Evolutionary conservation across 2,113 vertebrate species (phyloP), one percentile per base, ranked within the genome.

Genomic region (Pygathrix nemaeus): DNA sequence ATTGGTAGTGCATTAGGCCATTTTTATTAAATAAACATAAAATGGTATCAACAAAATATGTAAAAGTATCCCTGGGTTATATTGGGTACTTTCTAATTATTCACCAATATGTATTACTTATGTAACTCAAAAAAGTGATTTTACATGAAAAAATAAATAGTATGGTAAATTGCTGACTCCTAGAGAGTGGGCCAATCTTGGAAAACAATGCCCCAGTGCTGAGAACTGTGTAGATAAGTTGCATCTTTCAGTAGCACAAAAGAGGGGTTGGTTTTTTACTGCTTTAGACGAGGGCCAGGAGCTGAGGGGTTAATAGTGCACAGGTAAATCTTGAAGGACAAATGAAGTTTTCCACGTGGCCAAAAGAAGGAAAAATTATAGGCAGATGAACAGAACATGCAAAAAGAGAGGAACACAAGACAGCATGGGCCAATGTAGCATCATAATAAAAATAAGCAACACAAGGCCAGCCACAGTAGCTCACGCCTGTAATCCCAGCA

Each of bases 401-500:
- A 18, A 14, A 75, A 30, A 25, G 20, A 80, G 6, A 64, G 8
- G 12, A n/a, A 11, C 32, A 18, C 14, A 43, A 11, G 21, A 9
- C 1, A 20, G 38, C 12, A 6, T 48, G 18, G 23, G 40, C 12
- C 8, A 17, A 4, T 4, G 21, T 10, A 10, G 11, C 13, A 1
- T 70, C 50, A 2, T 48, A 45, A 80, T 7, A n/a, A 20, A 81
- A 88, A 81, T 27, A 73, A 23, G 14, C 18, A 78, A 83, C 40
- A 3, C 25, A 8, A 64, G 61, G 61, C 25, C 59, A 61, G 23
- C 10, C 1, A 0, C 59, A 61, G 59, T 27, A 11, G 25, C 59
- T 30, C 11, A 13, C 2, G 4, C 61, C 61, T 30, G 11, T 64
- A 64, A 64, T 30, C 61, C 61, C 27, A 64, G 61, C 61, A 13